Evolutionary conservation across 2,113 vertebrate species (phyloP).

Genomic region (Anguilla rostrata): DNA sequence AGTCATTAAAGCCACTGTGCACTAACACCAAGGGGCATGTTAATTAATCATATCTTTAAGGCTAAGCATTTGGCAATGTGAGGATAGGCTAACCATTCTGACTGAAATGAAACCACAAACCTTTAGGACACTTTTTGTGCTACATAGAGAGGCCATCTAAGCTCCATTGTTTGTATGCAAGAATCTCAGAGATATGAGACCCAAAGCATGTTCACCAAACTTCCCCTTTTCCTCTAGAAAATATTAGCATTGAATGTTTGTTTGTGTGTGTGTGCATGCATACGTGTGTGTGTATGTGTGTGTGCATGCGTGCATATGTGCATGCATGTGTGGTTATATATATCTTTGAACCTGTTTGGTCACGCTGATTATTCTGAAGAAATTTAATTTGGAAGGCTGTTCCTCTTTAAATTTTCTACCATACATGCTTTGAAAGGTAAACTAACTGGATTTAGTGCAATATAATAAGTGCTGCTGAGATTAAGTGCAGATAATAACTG

Average conservation of each 20-base stretch:
- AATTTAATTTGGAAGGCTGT: not conserved
- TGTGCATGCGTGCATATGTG: not conserved
- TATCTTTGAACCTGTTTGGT: not conserved
- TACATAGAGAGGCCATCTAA: too few relatives aligned
- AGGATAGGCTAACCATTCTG: too few relatives aligned
- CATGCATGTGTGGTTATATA: not conserved
- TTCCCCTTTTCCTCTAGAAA: too few relatives aligned
- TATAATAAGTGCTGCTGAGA: slow-evolving; percentile 10
- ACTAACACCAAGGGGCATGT: not conserved
- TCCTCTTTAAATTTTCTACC: not conserved
- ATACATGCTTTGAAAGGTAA: not conserved
- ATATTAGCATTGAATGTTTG: too few relatives aligned
- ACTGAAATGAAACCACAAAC: not conserved
- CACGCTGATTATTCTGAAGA: not conserved
- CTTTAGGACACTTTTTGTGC: not conserved
- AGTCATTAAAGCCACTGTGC: not conserved
- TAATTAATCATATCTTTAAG: not conserved
- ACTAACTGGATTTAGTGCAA: not conserved
- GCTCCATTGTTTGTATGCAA: too few relatives aligned
- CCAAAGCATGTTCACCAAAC: too few relatives aligned
- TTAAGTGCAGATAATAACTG: slow-evolving; percentile 33
- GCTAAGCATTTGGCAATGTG: not conserved
- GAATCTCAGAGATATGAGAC: too few relatives aligned
- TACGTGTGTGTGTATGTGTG: too few relatives aligned
- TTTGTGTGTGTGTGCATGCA: too few relatives aligned